phyloP scores from a whole-genome alignment of 2,113 vertebrate species.

The Hypocryptadius cinnamomeus region DNA sequence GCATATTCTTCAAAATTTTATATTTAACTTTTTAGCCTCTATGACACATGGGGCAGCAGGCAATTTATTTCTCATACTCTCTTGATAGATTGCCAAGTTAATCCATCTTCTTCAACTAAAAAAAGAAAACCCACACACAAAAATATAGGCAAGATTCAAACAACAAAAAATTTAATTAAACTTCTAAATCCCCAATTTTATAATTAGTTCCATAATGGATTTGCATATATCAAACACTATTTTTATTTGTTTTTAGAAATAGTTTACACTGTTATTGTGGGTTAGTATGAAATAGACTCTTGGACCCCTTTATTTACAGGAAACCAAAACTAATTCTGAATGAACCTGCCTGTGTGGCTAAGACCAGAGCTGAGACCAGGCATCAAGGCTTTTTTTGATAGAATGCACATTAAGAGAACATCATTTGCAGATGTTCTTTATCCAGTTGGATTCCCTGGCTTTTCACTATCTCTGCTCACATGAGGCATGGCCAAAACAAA shows the following conservation, averaged over 20 bases:
- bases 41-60: not conserved
- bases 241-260: not conserved
- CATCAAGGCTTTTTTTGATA: not conserved
- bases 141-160: not conserved
- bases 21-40: not conserved
- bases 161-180: not conserved
- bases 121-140: not conserved
- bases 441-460: conserved; percentile 20
- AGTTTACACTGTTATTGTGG: not conserved
- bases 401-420: not conserved
- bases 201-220: not conserved
- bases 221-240: not conserved
- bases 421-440: conserved; percentile 41
- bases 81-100: not conserved
- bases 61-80: not conserved
- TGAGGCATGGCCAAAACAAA: conserved; percentile 38
- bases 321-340: not conserved
- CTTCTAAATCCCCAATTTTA: not conserved
- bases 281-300: not conserved
- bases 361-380: not conserved
- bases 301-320: not conserved
- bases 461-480: conserved; percentile 21
- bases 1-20: not conserved
- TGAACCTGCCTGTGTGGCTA: not conserved
- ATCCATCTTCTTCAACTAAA: not conserved